A percentile compares a stretch with the other conserved stretches of the same genome.
Evolutionary conservation across 2,113 vertebrate species (phyloP).

Genomic region (Thryonomys swinderianus): DNA sequence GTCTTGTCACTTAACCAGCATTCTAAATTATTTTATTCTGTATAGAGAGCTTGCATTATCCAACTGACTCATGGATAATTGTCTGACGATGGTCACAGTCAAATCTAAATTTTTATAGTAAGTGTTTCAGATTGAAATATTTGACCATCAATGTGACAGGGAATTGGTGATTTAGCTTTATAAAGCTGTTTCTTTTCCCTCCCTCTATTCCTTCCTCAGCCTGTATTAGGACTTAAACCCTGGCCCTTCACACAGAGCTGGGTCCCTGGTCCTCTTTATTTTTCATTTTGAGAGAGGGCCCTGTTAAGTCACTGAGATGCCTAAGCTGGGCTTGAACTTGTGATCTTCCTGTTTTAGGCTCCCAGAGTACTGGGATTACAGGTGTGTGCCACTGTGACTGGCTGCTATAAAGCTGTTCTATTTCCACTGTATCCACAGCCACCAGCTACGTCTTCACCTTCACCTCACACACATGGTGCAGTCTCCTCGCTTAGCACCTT

Average conservation of each 20-base stretch:
- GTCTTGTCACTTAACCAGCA: constrained; percentile 93
- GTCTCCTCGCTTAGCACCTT: neutral
- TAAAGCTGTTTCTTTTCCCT: neutral
- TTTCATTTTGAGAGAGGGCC: neutral
- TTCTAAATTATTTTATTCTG: constrained; percentile 91
- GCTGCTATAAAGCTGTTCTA: constrained; percentile 89
- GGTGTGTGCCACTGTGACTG: neutral
- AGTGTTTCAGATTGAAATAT: constrained; percentile 95
- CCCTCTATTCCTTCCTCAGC: neutral
- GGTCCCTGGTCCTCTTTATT: neutral
- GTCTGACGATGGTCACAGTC: constrained; percentile 92
- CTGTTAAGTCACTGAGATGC: neutral
- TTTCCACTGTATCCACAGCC: constrained; percentile 84
- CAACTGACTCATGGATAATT: constrained; percentile 91
- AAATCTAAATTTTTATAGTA: constrained; percentile 90
- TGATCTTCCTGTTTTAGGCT: neutral
- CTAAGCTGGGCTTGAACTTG: neutral
- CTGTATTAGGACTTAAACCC: neutral
- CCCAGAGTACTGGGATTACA: neutral
- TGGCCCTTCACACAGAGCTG: neutral
- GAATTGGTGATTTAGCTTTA: constrained; percentile 91
- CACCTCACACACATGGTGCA: constrained; percentile 85
- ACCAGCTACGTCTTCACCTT: constrained; percentile 91
- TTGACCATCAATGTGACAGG: constrained; percentile 91
- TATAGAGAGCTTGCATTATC: constrained; percentile 91